Base-by-base conservation (phyloP, 2,888 invertebrate genomes). In the Mechanitis messenoides region DNA sequence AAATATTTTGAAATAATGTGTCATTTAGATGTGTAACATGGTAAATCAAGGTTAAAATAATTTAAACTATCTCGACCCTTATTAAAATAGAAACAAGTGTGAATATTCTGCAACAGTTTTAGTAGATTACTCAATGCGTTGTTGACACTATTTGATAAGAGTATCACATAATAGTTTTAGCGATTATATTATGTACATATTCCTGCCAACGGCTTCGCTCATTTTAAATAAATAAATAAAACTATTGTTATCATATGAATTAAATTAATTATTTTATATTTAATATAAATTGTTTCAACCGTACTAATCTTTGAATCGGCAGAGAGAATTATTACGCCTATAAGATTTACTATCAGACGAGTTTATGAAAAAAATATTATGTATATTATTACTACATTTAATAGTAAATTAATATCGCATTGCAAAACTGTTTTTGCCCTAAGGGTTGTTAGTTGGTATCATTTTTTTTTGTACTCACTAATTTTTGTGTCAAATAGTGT, bases 121-220 rank as follows among this genome's bases (percentile, higher is more conserved):
- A 50, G n/a, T 9, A 28, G 50, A 31, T 31, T 28, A 38, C 12
- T 28, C 42, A 38, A 20, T 7, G 28, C 47, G 7, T 11, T 54
- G 54, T 54, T 59, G 54, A 54, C 54, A 59, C 59, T 54, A 33
- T 59, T 59, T 35, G 59, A 59, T 59, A 59, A 59, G 54, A 33
- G 54, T 42, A 59, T 54, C 35, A 46, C 45, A 42, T 42, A 53
- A 59, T 45, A 45, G 31, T 45, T 58, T 28, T 28, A 38, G 45
- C 5, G 6, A 42, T n/a, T 45, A 28, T 53, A 53, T 59, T 42
- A 42, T 42, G 11, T 42, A 42, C 42, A 42, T 42, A 9, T 42
- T 9, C 9, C 42, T 42, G 11, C 42, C 9, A 42, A 5, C 9
- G 50, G 31, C 50, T 50, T 50, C 31, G 7, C 50, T 28, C 50